Percentiles rank a stretch among this genome's conserved stretches.
These are phyloP conservation scores for Portunus trituberculatus DNA, from an alignment of 1,140 invertebrate species.

Conservation along the genomic window DNA sequence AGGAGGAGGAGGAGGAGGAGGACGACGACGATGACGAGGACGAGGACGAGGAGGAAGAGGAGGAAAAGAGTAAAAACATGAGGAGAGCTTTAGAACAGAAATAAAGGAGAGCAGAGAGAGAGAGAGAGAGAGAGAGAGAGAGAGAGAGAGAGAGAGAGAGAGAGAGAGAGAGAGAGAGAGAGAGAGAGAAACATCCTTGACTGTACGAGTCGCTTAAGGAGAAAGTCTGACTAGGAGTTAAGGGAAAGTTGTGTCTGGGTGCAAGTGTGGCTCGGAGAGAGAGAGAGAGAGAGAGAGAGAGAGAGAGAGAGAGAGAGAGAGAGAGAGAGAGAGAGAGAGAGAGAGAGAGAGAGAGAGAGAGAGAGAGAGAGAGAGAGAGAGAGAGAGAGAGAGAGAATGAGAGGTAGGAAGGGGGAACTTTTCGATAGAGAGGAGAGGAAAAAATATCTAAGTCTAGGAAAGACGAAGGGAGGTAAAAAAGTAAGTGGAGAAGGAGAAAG, in stretches of 20 bases:
- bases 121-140: too few relatives aligned
- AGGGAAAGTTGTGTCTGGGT: too few relatives aligned
- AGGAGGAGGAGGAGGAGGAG: too few relatives aligned
- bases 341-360: background rate
- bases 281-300: background rate
- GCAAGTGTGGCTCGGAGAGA: too few relatives aligned
- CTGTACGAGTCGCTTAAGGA: too few relatives aligned
- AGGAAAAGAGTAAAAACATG: too few relatives aligned
- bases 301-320: background rate
- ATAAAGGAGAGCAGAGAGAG: background rate
- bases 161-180: background rate
- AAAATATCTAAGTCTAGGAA: background rate
- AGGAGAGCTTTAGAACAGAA: background rate
- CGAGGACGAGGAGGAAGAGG: background rate
- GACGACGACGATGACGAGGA: background rate
- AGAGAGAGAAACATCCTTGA: background rate
- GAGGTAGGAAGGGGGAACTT: background rate
- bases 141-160: background rate
- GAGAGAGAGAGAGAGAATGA: background rate
- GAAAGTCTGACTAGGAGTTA: too few relatives aligned
- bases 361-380: constrained; percentile 22
- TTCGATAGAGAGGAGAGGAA: too few relatives aligned
- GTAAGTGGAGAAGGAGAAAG: too few relatives aligned
- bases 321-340: background rate
- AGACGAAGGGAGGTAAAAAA: background rate